Percentiles rank a stretch among this genome's conserved stretches.
phyloP scores from a whole-genome alignment of 2,797 vertebrate species.

The Kryptopterus vitreolus region DNA sequence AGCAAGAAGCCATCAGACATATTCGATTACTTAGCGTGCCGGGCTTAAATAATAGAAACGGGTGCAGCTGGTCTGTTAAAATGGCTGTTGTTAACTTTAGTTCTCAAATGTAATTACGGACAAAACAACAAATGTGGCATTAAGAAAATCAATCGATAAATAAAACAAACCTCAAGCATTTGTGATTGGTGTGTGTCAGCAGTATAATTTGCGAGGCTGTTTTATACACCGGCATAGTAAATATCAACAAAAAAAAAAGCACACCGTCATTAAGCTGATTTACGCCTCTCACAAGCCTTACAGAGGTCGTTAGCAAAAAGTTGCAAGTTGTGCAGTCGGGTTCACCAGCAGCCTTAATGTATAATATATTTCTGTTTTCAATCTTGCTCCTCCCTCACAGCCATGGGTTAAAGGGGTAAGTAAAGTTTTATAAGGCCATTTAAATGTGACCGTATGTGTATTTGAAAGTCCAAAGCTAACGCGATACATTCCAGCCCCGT shows the following conservation, averaged over 20 bases:
- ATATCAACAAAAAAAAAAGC: background rate
- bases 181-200: background rate
- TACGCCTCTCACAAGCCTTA: background rate
- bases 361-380: constrained; percentile 80
- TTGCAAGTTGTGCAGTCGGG: constrained; percentile 67
- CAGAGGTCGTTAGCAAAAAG: constrained; percentile 53
- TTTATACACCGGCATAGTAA: background rate
- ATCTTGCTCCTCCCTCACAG: constrained; percentile 73
- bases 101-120: constrained; percentile 11
- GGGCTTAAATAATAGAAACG: constrained; percentile 1
- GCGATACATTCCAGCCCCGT: constrained; percentile 59
- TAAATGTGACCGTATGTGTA: constrained; percentile 77
- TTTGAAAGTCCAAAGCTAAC: constrained; percentile 72
- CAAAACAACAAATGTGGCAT: background rate
- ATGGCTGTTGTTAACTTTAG: background rate
- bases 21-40: constrained; percentile 18
- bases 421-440: constrained; percentile 81
- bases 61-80: background rate
- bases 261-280: constrained; percentile 1
- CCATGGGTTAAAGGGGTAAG: constrained; percentile 76
- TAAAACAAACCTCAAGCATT: background rate
- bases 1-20: background rate
- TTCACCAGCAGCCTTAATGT: constrained; percentile 70
- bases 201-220: background rate
- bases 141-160: background rate